Evolutionary conservation across 2,113 vertebrate genomes (phyloP), one percentile per base, ranked within the genome.

Genomic region (Takifugu flavidus): DNA sequence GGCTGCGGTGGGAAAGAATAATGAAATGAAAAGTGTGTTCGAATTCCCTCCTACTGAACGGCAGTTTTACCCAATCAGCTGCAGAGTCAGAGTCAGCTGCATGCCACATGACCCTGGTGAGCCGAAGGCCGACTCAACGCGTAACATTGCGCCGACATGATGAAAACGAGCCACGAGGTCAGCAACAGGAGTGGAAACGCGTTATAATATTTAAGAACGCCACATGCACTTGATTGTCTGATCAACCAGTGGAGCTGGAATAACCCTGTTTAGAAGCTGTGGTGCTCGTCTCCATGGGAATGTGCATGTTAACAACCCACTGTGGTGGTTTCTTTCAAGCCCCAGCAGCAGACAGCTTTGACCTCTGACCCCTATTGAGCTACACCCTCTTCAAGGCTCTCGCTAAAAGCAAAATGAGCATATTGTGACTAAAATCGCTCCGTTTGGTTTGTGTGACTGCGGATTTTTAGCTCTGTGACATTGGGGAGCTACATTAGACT

Each of bases 171-270:
- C 50, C 31, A 56, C 13, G 66, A 20, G 20, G 20, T 20, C 20
- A 20, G 20, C 65, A 62, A 58, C 54, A 82, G 62, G 67, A 74
- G 8, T 34, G 15, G 43, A 70, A 77, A 79, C 68, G 60, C 34
- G 72, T 62, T 51, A 61, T 39, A 62, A 82, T 80, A 82, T 69
- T 56, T 74, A 86, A 80, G 70, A 70, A 75, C 70, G 75, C 82
- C 81, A 85, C 82, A 74, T 87, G 67, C 59, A 62, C 81, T 81
- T 79, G 82, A 85, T 90, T 88, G 84, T 87, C 77, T 89, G 84
- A 82, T 86, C 88, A 86, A 90, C 89, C 43, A 57, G 61, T 78
- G 62, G 70, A 27, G 57, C 77, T 68, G 67, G 72, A 67, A 75
- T 54, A 59, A 67, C 70, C 63, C 43, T 56, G 71, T 64, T 67